Evolutionary conservation across 2,797 vertebrate species (phyloP), one percentile per base, ranked within the genome.

Genomic region (Peromyscus attwateri): DNA sequence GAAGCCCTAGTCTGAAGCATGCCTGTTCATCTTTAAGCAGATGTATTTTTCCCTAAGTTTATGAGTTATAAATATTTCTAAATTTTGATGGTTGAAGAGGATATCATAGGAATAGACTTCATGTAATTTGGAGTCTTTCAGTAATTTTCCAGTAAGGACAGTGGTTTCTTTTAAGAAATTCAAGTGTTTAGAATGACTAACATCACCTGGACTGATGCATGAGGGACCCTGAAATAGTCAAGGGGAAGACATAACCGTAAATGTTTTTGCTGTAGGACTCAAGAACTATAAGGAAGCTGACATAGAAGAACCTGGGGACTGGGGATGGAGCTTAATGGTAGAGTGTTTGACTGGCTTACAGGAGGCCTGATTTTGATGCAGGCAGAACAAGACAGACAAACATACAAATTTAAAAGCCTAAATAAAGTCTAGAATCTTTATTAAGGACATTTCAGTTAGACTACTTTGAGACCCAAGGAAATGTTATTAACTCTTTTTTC

Each of bases 91-190:
- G 37, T 75, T 5, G 43, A 71, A 89, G 25, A 87, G 46, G 37
- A 37, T 83, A 76, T 89, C 94, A 94, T 94, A 93, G 37, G 27
- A 96, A 88, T 75, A 7, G 2, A 76, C 55, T 88, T 89, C 66
- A 84, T 49, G 31, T 13, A 89, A 34, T 76, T 77, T 75, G 1
- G 1, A 17, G 37, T 84, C n/a, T 83, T 91, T 89, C 21, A 76
- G 0, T 68, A 95, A 62, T 81, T 97, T 96, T 92, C 19, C 55
- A 87, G 21, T 75, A 92, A 95, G 76, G 62, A 87, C 31, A 37
- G 21, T 84, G 82, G 3, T 1, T 94, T 88, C 81, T 40, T 95
- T 95, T 83, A 95, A 96, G 73, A 91, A 92, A 85, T 25, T 75
- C 16, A 40, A 43, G 43, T 93, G 46, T 89, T 79, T 49, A 80